These are phyloP conservation scores for Anabas testudineus DNA, from an alignment of 2,797 vertebrate genomes.

Conservation along the genomic window DNA sequence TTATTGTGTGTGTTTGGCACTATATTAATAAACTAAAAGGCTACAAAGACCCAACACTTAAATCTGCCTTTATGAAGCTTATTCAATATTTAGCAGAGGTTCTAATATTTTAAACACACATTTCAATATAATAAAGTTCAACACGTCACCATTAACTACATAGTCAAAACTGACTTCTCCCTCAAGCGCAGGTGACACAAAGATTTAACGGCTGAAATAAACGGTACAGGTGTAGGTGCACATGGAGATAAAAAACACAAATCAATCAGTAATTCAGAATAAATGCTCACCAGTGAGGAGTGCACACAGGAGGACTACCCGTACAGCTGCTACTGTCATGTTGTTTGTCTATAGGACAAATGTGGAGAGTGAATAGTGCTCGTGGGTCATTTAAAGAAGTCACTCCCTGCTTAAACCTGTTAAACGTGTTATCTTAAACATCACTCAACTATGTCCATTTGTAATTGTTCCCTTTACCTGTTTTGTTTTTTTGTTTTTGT, in stretches of 20 bases:
- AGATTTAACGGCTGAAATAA: neutral
- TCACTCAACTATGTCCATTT: neutral
- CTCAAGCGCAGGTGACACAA: no score
- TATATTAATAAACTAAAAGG: no score
- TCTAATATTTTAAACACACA: neutral
- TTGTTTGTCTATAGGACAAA: neutral
- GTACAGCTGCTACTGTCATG: constrained; percentile 24
- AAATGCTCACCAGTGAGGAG: constrained; percentile 38
- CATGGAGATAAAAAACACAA: no score
- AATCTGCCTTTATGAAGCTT: no score
- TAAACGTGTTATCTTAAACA: neutral
- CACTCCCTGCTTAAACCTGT: neutral
- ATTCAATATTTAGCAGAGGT: no score
- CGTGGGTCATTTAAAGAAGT: neutral
- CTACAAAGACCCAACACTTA: no score
- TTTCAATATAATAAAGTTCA: neutral
- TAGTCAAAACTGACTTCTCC: neutral
- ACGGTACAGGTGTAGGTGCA: neutral
- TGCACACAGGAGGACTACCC: constrained; percentile 20
- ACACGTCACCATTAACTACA: neutral
- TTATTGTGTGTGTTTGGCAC: no score
- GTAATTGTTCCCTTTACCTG: no score
- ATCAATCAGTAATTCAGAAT: neutral
- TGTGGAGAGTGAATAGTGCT: fast-evolving
- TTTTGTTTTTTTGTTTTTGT: no score